Evolutionary conservation across 2,888 invertebrate species (phyloP), one percentile per base, ranked within the genome.

Genomic region (Parnassius apollo): DNA sequence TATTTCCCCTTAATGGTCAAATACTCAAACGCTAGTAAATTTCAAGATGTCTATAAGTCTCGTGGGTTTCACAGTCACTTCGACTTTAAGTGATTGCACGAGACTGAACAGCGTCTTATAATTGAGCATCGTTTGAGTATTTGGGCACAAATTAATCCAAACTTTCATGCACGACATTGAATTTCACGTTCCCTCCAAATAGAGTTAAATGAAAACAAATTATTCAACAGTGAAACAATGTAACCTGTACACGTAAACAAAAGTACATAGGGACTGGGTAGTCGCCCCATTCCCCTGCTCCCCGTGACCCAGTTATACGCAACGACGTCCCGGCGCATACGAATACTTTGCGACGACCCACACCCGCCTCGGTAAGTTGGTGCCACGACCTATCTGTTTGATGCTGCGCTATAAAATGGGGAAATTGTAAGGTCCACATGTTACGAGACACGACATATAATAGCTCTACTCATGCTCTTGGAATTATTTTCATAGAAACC

Each of bases 281-380:
- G 64, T 51, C 13, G 50, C 56, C 61, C 51, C 50, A 61, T 51
- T 61, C 64, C 64, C 60, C 56, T 52, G 51, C 11, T 57, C 59
- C 63, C 64, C 53, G 53, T 64, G 64, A 64, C 64, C 64, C 53
- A 64, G 57, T 57, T 64, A 46, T 22, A 42, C 59, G 56, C 64
- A 50, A 60, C 18, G 56, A 57, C 18, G 56, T 56, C 13, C 48
- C 57, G 48, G 52, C 48, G 57, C 57, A 60, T 60, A 60, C 60
- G 60, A 60, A 57, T 60, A 64, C 64, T 48, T 53, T 42, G 13
- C 35, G 48, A 13, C 59, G 56, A 56, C 59, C 55, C 53, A 35
- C 46, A 42, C 9, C 12, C 52, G 42, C 13, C 44, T n/a, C 46
- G 18, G 52, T 59, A 59, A 51, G 42, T 52, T 59, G 50, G 59